A percentile compares a stretch with the other conserved stretches of the same genome.
These are phyloP conservation scores for Leucozona laternaria DNA, from an alignment of 2,888 invertebrate species.

Conservation along the genomic window DNA sequence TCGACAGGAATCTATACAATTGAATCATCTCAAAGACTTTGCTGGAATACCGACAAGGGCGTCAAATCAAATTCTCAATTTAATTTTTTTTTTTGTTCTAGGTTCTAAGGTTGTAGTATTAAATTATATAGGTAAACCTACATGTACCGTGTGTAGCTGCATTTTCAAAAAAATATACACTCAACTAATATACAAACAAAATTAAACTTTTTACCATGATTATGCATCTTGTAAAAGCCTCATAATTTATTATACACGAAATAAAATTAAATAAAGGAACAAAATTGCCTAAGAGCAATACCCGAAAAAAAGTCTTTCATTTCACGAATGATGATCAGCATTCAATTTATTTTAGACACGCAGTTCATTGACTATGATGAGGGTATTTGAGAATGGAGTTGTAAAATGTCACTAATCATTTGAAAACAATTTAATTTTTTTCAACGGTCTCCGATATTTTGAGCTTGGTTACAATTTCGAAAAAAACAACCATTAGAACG, in stretches of 20 bases:
- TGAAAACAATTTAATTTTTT: too few relatives aligned
- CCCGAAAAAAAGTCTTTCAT: background rate
- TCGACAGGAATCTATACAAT: slow-evolving; percentile 86
- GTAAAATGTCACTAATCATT: too few relatives aligned
- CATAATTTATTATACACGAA: slow-evolving; percentile 51
- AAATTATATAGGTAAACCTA: slow-evolving; percentile 41
- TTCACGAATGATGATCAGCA: background rate
- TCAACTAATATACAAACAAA: slow-evolving; percentile 56
- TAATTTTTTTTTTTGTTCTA: slow-evolving; percentile 22
- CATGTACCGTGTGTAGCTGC: slow-evolving; percentile 24
- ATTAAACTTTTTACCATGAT: slow-evolving; percentile 55
- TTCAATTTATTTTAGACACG: too few relatives aligned
- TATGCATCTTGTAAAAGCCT: slow-evolving; percentile 40
- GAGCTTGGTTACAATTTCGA: too few relatives aligned
- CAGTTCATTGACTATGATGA: too few relatives aligned
- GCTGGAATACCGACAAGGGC: background rate
- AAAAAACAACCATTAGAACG: too few relatives aligned
- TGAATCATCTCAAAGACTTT: slow-evolving; percentile 47
- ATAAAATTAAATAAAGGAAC: slow-evolving; percentile 25
- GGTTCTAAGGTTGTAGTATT: slow-evolving; percentile 50
- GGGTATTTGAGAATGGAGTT: too few relatives aligned
- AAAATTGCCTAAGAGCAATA: slow-evolving; percentile 10
- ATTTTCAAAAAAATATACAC: slow-evolving; percentile 64
- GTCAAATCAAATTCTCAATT: slow-evolving; percentile 58
- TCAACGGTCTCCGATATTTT: too few relatives aligned